Evolutionary conservation across 2,797 vertebrate genomes (phyloP).

Genomic region (Sebastes vulpes): DNA sequence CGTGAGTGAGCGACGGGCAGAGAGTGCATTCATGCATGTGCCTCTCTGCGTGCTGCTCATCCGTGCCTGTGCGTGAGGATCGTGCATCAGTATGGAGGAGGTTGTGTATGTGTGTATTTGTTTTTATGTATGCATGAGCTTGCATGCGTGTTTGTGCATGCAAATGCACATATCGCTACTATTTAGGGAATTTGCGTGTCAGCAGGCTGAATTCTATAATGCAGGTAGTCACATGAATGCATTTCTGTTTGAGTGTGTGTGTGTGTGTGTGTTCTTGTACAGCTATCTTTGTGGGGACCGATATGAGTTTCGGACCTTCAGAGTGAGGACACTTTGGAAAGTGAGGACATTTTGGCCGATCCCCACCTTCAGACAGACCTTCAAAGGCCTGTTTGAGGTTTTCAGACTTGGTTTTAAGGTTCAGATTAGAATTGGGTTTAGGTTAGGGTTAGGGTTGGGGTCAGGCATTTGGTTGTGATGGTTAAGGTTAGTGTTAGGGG

Average conservation of each 20-base stretch:
- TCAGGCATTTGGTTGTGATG: no score
- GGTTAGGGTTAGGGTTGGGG: no score
- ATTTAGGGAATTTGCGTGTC: conserved; percentile 55
- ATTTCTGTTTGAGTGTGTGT: conserved; percentile 5
- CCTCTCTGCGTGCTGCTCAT: conserved; percentile 40
- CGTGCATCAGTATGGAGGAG: conserved; percentile 30
- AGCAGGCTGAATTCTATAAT: conserved; percentile 36
- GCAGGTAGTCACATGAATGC: conserved; percentile 36
- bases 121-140: conserved; percentile 61
- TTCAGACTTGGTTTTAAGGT: no score
- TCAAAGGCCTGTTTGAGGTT: no score
- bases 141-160: conserved; percentile 55
- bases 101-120: conserved; percentile 35
- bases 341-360: no score
- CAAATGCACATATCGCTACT: conserved; percentile 56
- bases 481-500: no score
- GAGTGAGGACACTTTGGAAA: no score
- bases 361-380: no score
- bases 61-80: conserved; percentile 49
- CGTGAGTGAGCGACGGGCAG: conserved; percentile 54
- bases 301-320: no score
- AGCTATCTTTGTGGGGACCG: no score
- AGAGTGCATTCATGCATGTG: conserved; percentile 46
- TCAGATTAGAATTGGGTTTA: no score
- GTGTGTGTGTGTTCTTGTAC: not conserved